phyloP scores from a whole-genome alignment of 2,888 invertebrate genomes.

The Empis livida region DNA sequence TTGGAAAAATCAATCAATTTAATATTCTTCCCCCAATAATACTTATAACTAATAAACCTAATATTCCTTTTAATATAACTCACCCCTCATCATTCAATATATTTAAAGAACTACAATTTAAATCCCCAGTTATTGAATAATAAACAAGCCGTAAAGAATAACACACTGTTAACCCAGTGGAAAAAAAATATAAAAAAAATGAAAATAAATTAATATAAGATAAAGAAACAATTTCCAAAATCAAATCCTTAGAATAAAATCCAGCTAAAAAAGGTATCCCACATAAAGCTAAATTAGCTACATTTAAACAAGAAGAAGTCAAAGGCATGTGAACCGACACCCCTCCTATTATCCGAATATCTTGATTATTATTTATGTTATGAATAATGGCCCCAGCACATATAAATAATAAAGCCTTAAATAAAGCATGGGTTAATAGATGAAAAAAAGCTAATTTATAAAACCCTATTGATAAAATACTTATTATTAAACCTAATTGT shows the following conservation, averaged over 20 bases:
- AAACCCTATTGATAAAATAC: slow-evolving; percentile 44
- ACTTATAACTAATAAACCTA: slow-evolving; percentile 19
- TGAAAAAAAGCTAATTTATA: slow-evolving; percentile 53
- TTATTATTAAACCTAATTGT: slow-evolving; percentile 61
- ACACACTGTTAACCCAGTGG: slow-evolving; percentile 44
- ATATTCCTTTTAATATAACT: slow-evolving; percentile 39
- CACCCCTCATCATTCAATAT: slow-evolving; percentile 40
- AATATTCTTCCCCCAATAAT: slow-evolving; percentile 42
- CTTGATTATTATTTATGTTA: slow-evolving; percentile 47
- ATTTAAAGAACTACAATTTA: slow-evolving; percentile 38
- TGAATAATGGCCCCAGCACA: slow-evolving; percentile 59
- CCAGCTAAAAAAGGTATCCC: slow-evolving; percentile 51
- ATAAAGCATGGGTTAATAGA: slow-evolving; percentile 58
- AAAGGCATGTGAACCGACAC: slow-evolving; percentile 40
- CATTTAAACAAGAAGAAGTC: slow-evolving; percentile 42
- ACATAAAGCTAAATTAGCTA: slow-evolving; percentile 47
- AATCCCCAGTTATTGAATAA: slow-evolving; percentile 40
- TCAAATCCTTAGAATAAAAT: slow-evolving; percentile 52
- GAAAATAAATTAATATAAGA: slow-evolving; percentile 41
- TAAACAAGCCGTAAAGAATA: slow-evolving; percentile 44
- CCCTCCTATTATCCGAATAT: slow-evolving; percentile 50
- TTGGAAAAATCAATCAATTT: slow-evolving; percentile 43
- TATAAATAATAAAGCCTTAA: slow-evolving; percentile 63
- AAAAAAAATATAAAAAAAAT: slow-evolving; percentile 41
- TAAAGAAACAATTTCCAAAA: slow-evolving; percentile 44